A percentile compares a stretch with the other conserved stretches of the same genome.
phyloP scores from a whole-genome alignment of 2,888 invertebrate species.

The Papilio demoleus region DNA sequence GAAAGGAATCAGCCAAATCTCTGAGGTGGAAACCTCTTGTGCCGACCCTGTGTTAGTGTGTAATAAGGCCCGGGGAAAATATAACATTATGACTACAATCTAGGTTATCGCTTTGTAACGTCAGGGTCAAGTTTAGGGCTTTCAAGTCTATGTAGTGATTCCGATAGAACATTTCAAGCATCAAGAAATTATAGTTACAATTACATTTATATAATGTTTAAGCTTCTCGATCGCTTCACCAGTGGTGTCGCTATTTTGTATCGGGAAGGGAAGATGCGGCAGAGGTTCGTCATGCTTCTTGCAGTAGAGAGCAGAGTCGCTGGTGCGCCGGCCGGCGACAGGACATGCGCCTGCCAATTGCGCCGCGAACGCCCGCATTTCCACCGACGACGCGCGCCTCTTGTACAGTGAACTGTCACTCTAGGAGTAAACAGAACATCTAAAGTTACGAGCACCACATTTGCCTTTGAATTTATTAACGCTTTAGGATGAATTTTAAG shows the following conservation, averaged over 20 bases:
- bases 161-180: too few relatives aligned
- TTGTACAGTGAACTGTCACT: slow-evolving; percentile 60
- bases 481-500: not conserved
- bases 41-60: too few relatives aligned
- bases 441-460: slow-evolving; percentile 51
- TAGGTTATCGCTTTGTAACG: too few relatives aligned
- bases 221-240: slow-evolving; percentile 68
- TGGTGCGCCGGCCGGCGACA: slow-evolving; percentile 49
- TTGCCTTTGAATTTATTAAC: not conserved
- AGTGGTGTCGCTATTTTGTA: slow-evolving; percentile 63
- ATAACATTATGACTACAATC: too few relatives aligned
- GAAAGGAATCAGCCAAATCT: too few relatives aligned
- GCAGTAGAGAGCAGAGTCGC: slow-evolving; percentile 33
- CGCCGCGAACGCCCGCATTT: slow-evolving; percentile 17
- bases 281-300: slow-evolving; percentile 36
- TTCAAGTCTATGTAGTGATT: too few relatives aligned
- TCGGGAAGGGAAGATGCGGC: slow-evolving; percentile 53
- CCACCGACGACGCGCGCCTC: slow-evolving; percentile 36
- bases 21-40: too few relatives aligned
- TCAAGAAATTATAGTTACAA: slow-evolving; percentile 18
- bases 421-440: slow-evolving; percentile 67
- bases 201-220: slow-evolving; percentile 62
- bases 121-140: too few relatives aligned
- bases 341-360: slow-evolving; percentile 32
- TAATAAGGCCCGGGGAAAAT: too few relatives aligned